A percentile compares a stretch with the other conserved stretches of the same genome.
Evolutionary conservation across 2,888 invertebrate genomes (phyloP).

Genomic region (Tricholauxania praeusta): DNA sequence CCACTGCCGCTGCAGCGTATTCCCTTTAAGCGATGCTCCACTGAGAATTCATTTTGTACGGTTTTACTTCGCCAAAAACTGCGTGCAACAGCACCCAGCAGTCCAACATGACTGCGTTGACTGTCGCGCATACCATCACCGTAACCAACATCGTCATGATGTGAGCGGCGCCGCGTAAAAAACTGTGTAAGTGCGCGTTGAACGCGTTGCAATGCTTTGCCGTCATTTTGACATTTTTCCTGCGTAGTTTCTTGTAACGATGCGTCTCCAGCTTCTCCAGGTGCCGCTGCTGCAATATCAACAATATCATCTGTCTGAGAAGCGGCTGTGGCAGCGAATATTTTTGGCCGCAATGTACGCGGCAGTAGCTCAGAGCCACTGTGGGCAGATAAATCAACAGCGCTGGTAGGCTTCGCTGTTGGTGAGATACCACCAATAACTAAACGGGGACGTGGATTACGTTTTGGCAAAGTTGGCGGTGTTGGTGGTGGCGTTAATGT

Average conservation of each 20-base stretch:
- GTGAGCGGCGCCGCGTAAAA: slow-evolving; percentile 52
- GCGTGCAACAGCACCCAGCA: slow-evolving; percentile 53
- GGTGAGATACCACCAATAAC: neutral
- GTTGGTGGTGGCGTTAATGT: slow-evolving; percentile 1
- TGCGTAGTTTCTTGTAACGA: slow-evolving; percentile 25
- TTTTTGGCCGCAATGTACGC: slow-evolving; percentile 20
- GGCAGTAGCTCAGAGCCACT: slow-evolving; percentile 52
- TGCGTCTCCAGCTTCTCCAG: neutral
- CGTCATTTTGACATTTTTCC: slow-evolving; percentile 27
- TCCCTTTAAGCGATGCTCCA: slow-evolving; percentile 64
- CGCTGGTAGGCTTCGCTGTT: neutral
- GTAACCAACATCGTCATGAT: neutral
- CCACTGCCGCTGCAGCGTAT: slow-evolving; percentile 67
- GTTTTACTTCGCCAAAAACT: slow-evolving; percentile 57
- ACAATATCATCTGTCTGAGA: slow-evolving; percentile 36
- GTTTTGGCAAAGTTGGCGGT: slow-evolving; percentile 44
- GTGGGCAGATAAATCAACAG: slow-evolving; percentile 46
- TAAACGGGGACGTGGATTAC: slow-evolving; percentile 36
- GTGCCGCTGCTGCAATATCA: neutral
- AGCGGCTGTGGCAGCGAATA: neutral
- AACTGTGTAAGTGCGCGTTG: slow-evolving; percentile 54
- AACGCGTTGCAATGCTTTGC: slow-evolving; percentile 46
- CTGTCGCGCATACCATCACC: slow-evolving; percentile 56
- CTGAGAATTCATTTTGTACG: slow-evolving; percentile 48
- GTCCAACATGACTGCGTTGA: slow-evolving; percentile 64